Evolutionary conservation across 2,113 vertebrate species (phyloP).

Genomic region (Sialia sialis): DNA sequence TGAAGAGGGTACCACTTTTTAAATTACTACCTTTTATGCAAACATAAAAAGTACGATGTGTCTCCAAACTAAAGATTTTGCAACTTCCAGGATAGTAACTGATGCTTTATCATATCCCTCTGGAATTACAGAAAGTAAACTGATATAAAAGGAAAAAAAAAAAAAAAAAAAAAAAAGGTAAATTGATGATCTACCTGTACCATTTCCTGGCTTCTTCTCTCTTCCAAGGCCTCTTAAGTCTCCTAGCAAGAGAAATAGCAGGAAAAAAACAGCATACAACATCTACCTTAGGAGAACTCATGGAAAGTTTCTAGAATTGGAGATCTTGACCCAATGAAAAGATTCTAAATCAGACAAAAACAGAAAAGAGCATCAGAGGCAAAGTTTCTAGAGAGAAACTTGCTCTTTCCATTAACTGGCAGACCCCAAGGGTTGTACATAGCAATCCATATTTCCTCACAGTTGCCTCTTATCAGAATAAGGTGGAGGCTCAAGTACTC

Average conservation of each 20-base stretch:
- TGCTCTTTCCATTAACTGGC: neutral
- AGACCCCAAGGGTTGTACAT: neutral
- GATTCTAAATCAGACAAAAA: neutral
- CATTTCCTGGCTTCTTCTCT: neutral
- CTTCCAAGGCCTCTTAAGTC: neutral
- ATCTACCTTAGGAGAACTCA: neutral
- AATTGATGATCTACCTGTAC: neutral
- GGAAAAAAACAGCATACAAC: fast-evolving
- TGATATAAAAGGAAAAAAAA: neutral
- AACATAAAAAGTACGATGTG: neutral
- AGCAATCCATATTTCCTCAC: neutral
- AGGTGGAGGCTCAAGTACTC: neutral
- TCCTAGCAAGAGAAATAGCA: neutral
- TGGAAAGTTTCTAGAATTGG: neutral
- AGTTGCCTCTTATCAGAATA: neutral
- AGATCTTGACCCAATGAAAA: neutral
- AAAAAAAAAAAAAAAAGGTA: neutral
- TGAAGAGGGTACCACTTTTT: neutral
- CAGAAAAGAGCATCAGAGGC: neutral
- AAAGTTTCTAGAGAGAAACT: neutral
- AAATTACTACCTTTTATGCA: neutral
- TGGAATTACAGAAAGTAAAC: neutral
- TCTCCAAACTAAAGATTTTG: neutral
- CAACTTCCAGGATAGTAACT: neutral
- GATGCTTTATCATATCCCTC: neutral